phyloP scores from a whole-genome alignment of 2,888 invertebrate species.

The Cantharis flavilabris region DNA sequence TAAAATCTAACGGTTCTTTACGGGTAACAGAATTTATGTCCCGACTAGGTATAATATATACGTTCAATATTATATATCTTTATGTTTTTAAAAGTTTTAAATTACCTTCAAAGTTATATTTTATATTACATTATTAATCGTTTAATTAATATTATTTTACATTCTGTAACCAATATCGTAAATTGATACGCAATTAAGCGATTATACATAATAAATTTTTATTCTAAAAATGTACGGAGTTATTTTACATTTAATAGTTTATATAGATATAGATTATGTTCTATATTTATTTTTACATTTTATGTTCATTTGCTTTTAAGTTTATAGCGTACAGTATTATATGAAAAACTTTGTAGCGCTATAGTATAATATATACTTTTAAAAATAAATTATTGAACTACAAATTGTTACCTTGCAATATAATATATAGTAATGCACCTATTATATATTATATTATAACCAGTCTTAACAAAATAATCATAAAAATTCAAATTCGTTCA shows the following conservation, averaged over 20 bases:
- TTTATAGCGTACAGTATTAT: neutral
- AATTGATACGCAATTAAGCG: neutral
- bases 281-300: neutral
- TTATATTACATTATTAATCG: neutral
- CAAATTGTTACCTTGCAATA: too few relatives aligned
- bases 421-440: too few relatives aligned
- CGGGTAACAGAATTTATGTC: too few relatives aligned
- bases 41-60: too few relatives aligned
- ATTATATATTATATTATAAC: too few relatives aligned
- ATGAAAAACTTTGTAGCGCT: too few relatives aligned
- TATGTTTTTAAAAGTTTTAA: neutral
- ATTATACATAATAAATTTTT: neutral
- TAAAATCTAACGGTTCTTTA: too few relatives aligned
- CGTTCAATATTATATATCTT: too few relatives aligned
- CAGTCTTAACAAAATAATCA: too few relatives aligned
- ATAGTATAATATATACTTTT: too few relatives aligned
- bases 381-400: too few relatives aligned
- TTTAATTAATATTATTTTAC: neutral
- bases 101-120: neutral
- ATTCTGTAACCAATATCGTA: neutral
- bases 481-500: too few relatives aligned
- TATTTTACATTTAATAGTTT: neutral
- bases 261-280: neutral
- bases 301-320: neutral
- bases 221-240: neutral